These are phyloP conservation scores for Pegoplata infirma DNA, from an alignment of 2,888 invertebrate genomes.

Conservation along the genomic window DNA sequence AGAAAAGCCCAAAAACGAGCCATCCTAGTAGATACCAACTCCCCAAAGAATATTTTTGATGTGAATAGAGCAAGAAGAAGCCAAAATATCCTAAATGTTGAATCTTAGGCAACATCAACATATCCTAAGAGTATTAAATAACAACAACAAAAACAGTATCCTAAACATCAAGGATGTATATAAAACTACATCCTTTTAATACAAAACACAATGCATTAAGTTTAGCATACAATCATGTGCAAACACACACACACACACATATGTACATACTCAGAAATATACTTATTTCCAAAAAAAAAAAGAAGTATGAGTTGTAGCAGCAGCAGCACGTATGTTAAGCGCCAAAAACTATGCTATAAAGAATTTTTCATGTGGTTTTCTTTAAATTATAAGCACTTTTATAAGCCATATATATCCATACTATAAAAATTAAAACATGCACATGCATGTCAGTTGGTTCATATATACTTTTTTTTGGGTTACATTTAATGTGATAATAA, in stretches of 20 bases:
- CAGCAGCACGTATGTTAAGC: constrained; percentile 41
- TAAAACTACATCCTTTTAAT: constrained; percentile 41
- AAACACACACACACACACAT: constrained; percentile 48
- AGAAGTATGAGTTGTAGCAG: neutral
- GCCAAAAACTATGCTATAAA: constrained; percentile 53
- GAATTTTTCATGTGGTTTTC: constrained; percentile 28
- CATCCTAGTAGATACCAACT: too few relatives aligned
- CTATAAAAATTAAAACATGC: neutral
- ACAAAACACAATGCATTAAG: constrained; percentile 35
- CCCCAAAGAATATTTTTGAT: constrained; percentile 32
- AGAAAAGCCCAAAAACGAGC: too few relatives aligned
- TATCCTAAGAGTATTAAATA: constrained; percentile 39
- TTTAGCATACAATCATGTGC: constrained; percentile 37
- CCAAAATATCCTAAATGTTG: constrained; percentile 6
- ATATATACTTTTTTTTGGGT: constrained; percentile 47
- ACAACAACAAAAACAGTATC: constrained; percentile 38
- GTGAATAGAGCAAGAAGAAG: neutral
- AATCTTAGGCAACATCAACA: constrained; percentile 34
- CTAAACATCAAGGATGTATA: neutral
- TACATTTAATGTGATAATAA: constrained; percentile 72
- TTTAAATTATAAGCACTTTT: constrained; percentile 1
- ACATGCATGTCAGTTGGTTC: neutral
- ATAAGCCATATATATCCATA: neutral
- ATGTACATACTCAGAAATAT: too few relatives aligned
- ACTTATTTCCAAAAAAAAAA: neutral